A percentile compares a stretch with the other conserved stretches of the same genome.
Conservation (phyloP, 2,888 invertebrate species). For the Phaedon cochleariae region DNA sequence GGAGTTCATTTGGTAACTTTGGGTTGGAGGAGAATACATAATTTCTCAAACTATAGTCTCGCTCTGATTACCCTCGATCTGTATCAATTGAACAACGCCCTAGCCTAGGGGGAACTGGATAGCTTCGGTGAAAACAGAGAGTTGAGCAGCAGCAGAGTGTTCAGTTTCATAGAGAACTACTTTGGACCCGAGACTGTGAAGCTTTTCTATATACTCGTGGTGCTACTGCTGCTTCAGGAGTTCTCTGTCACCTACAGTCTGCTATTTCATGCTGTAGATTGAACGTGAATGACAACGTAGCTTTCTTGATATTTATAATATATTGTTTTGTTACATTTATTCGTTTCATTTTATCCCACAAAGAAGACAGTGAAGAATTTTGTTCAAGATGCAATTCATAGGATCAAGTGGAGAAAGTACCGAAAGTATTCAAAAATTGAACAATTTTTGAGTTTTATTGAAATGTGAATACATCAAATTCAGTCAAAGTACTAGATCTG, state of each 20-base stretch:
- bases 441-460: too few relatives aligned
- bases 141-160: constrained; percentile 35
- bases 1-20: too few relatives aligned
- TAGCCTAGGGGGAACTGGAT: constrained; percentile 71
- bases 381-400: too few relatives aligned
- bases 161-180: constrained; percentile 50
- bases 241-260: constrained; percentile 78
- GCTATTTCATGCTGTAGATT: constrained; percentile 76
- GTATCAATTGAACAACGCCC: constrained; percentile 67
- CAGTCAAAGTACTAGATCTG: too few relatives aligned
- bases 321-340: not conserved
- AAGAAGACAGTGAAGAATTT: too few relatives aligned
- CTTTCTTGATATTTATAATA: constrained; percentile 65
- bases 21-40: too few relatives aligned
- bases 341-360: not conserved
- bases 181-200: constrained; percentile 69
- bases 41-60: too few relatives aligned
- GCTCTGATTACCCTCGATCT: too few relatives aligned
- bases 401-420: too few relatives aligned
- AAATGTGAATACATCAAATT: too few relatives aligned
- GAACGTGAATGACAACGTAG: constrained; percentile 71
- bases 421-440: too few relatives aligned
- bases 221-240: constrained; percentile 76
- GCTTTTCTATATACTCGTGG: constrained; percentile 72
- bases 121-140: constrained; percentile 51